Evolutionary conservation across 2,888 invertebrate genomes (phyloP), one percentile per base, ranked within the genome.

Genomic region (Phyllotreta striolata): DNA sequence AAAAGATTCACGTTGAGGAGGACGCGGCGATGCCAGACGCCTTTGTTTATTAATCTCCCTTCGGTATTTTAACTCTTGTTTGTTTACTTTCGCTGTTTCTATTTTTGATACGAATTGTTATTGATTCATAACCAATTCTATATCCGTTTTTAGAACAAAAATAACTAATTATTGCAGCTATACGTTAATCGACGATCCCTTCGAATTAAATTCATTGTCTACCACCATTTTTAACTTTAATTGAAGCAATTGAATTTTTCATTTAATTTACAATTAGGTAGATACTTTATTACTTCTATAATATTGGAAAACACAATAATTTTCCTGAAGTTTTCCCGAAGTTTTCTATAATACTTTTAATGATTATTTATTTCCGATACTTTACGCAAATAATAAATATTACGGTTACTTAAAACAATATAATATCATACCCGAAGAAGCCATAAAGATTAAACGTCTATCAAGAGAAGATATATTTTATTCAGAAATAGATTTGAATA

Each of bases 11-110:
- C 54, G 46, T 46, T 52, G 55, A 35, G 38, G 49, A 43, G 34
- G 34, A 46, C 46, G 63, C 62, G 12, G 47, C 55, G 62, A 52
- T 63, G 66, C 66, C 66, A 47, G 65, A 49, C 55, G 10, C 10
- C 9, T 24, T n/a, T 12, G 35, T 39, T 41, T 57, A 6, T 12
- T 39, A 12, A 8, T 5, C 10, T 35, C 24, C 14, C 60, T 44
- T 6, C 34, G 9, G 56, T 1, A 44, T 35, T 56, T 39, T 44
- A n/a, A 9, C 12, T 44, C 8, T n/a, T 54, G 7, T 35, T 44
- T 54, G 44, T 54, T 60, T 44, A 60, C 60, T 60, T 60, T 52
- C 49, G 46, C 60, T 49, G 13, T 59, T 46, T 38, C 38, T 6
- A 10, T 8, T 37, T 38, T 13, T 39, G 13, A 10, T 38, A 14